Base-by-base conservation (phyloP, 2,113 vertebrate genomes). In the Sorex araneus region DNA sequence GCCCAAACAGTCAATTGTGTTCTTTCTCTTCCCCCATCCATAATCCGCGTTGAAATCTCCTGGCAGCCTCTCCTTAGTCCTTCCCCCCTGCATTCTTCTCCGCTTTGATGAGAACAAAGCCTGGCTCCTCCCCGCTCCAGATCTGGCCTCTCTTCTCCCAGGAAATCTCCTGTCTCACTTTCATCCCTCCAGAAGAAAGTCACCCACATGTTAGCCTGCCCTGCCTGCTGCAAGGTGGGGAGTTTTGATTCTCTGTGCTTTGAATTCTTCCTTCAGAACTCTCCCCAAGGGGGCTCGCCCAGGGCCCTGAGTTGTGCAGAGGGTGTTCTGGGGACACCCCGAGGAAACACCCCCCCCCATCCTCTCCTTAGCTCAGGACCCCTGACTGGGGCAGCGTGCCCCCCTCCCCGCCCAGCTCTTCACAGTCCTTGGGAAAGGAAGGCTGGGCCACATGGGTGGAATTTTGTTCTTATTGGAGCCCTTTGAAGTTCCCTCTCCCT, bases 41-140 rank as follows among this genome's bases (percentile, higher is more conserved):
- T 83, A 91, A 94, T 94, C 87, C 47, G 16, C 0, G 34, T 63
- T 92, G 89, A 83, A 84, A 64, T 91, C 84, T 89, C 94, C 77
- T 80, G 87, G 80, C 81, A 92, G 91, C 54, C 18, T 67, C 84
- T 94, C 94, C 75, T 94, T 89, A 89, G 88, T 57, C 25, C 25
- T 12, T 16, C 0, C 2, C 60, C 19, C 23, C 70, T 60, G 7
- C 57, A 18, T 85, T 92, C 79, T 73, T 87, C 74, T 80, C 88
- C 78, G 75, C 92, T 96, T 94, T 92, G 90, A 89, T 79, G 94
- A 87, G 92, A 95, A 95, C 94, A 96, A 96, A 94, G 89, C 84
- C 30, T 1, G 0, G 66, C 84, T 81, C 92, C 92, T 89, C 86
- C 73, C 64, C n/a, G 25, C 66, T 47, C 94, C 75, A 27, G 9